Evolutionary conservation across 1,140 invertebrate genomes (phyloP).

Genomic region (Orchestia grillus): DNA sequence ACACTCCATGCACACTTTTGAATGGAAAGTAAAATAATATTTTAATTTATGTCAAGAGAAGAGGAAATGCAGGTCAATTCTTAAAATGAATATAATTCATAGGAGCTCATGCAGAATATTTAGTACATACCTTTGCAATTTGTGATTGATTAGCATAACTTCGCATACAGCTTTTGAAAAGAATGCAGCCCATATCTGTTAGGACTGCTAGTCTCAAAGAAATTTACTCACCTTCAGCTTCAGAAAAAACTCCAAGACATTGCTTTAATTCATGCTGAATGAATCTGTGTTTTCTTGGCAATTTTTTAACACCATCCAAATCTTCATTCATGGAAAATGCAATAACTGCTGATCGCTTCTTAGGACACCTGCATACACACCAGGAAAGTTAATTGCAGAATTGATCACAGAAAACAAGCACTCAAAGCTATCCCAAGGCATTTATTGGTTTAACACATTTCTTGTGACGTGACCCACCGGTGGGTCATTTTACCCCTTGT

Average conservation of each 20-base stretch:
- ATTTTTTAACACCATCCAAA: constrained; percentile 40
- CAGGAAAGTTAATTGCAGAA: neutral
- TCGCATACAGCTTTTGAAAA: neutral
- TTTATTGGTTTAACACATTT: neutral
- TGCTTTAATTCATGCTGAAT: constrained; percentile 45
- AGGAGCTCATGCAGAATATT: too few relatives aligned
- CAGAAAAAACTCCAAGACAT: constrained; percentile 57
- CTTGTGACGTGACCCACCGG: neutral
- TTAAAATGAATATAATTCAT: too few relatives aligned
- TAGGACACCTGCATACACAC: constrained; percentile 35
- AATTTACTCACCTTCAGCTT: constrained; percentile 41
- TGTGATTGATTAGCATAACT: neutral
- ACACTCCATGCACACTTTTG: neutral
- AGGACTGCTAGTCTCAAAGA: neutral
- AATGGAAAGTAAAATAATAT: too few relatives aligned
- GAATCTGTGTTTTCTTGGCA: constrained; percentile 58
- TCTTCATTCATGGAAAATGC: constrained; percentile 41
- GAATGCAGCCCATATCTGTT: neutral
- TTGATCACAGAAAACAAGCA: neutral
- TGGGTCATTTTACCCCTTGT: too few relatives aligned
- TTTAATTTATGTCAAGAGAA: neutral
- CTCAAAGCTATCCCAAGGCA: neutral
- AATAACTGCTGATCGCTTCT: constrained; percentile 13
- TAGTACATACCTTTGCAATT: too few relatives aligned
- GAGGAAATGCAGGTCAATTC: neutral